Evolutionary conservation across 2,888 invertebrate genomes (phyloP), one percentile per base, ranked within the genome.

Genomic region (Campopleginae sp.): DNA sequence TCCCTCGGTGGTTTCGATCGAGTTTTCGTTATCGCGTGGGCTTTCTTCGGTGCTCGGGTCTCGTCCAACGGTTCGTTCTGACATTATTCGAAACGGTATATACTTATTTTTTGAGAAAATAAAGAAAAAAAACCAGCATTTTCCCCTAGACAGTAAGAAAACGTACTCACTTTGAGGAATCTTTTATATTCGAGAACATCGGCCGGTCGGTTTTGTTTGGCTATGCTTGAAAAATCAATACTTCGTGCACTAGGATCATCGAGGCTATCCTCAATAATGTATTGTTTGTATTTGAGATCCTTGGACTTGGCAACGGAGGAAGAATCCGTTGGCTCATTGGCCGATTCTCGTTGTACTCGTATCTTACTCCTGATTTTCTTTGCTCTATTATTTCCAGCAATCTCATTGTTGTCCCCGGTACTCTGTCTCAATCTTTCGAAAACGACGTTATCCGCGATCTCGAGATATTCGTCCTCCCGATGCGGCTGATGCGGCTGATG

Each of bases 391-490:
- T 68, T 54, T 23, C 23, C 81, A 14, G 44, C 19, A 23, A 83
- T 38, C 27, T 88, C 88, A 58, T 88, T 86, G 31, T 88, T 86
- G 31, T 90, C 88, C 27, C 89, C 88, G n/a, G 90, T 88, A 63
- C 86, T 87, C n/a, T 89, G 88, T n/a, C 91, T 89, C n/a, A 93
- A 86, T 4, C 92, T 89, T 72, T 94, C 91, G 85, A 92, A 92
- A 12, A 91, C 93, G 4, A 91, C 92, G 77, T 92, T 94, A n/a
- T 88, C 91, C 1, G 92, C 91, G 7, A 91, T 88, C 79, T 93
- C 92, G 27, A 93, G 87, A 51, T 92, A 90, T 61, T 92, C 91
- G 0, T 90, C 88, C 6, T 92, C 90, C 27, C 27, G 58, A 44
- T 88, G 86, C 8, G 72, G 76, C 23, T 58, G 58, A 46, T 88